Percentiles rank a stretch among this genome's conserved stretches.
phyloP scores from a whole-genome alignment of 1,140 invertebrate species.

The Tribolium madens region DNA sequence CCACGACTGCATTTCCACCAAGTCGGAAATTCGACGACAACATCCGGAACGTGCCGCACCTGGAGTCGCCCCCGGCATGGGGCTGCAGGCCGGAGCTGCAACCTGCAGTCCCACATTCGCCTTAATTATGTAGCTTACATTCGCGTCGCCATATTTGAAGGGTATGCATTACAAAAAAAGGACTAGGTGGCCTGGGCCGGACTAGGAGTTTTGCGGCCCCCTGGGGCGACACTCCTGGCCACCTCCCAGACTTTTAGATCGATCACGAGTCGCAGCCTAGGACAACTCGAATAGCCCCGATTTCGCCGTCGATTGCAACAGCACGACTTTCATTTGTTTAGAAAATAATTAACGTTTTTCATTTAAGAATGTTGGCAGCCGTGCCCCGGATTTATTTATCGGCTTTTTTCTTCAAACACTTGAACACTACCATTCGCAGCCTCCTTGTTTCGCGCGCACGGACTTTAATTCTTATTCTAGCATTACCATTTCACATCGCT shows the following conservation, averaged over 20 bases:
- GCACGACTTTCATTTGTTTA: conserved; percentile 22
- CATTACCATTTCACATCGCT: not conserved
- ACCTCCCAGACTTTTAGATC: conserved; percentile 56
- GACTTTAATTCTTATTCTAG: not conserved
- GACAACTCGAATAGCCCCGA: conserved; percentile 26
- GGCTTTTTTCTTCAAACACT: conserved; percentile 15
- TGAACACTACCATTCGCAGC: conserved; percentile 12
- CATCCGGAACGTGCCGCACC: not conserved
- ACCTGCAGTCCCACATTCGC: conserved; percentile 41
- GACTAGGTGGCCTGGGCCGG: conserved; percentile 29
- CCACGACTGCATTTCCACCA: conserved; percentile 57
- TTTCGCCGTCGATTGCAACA: conserved; percentile 14
- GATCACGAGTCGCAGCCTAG: conserved; percentile 48
- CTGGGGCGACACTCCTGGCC: conserved; percentile 44
- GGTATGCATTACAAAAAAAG: conserved; percentile 58
- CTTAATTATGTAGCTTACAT: conserved; percentile 57
- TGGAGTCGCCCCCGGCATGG: conserved; percentile 8
- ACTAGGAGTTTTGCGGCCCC: conserved; percentile 38
- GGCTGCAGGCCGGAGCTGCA: conserved; percentile 26
- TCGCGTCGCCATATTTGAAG: conserved; percentile 62
- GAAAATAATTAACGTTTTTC: conserved; percentile 33
- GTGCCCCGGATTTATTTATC: conserved; percentile 32
- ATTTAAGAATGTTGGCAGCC: conserved; percentile 35
- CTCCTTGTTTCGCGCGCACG: conserved; percentile 11
- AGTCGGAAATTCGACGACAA: not conserved